Evolutionary conservation across 2,113 vertebrate species (phyloP).

Genomic region (Camelus bactrianus): DNA sequence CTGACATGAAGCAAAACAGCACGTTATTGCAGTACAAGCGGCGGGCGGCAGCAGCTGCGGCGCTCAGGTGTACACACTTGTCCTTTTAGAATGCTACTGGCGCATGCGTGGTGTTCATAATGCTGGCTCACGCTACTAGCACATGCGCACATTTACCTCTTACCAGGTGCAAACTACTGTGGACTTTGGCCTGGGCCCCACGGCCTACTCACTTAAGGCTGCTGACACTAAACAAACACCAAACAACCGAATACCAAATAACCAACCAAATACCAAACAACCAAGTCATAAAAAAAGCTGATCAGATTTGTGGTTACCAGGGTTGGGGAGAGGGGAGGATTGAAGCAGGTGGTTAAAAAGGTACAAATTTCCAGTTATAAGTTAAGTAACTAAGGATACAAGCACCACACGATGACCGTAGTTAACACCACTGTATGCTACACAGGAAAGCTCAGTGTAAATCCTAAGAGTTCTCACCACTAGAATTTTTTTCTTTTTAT

Average conservation of each 20-base stretch:
- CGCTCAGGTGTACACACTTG: too few species aligned
- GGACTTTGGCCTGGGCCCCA: too few species aligned
- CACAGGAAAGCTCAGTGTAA: not conserved
- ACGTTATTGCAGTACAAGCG: too few species aligned
- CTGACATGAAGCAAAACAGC: too few species aligned
- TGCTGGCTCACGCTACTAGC: too few species aligned
- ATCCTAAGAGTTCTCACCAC: not conserved
- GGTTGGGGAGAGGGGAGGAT: accelerated
- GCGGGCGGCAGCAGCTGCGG: too few species aligned
- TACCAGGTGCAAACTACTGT: too few species aligned
- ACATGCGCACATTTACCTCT: too few species aligned
- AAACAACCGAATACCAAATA: not conserved
- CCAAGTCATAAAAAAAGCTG: not conserved
- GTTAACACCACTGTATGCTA: not conserved
- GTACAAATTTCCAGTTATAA: not conserved
- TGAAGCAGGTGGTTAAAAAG: not conserved
- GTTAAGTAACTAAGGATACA: not conserved
- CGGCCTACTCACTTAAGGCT: too few species aligned
- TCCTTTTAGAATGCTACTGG: too few species aligned
- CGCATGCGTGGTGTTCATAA: too few species aligned
- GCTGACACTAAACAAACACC: too few species aligned
- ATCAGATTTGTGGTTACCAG: not conserved
- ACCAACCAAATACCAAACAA: not conserved
- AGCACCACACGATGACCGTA: not conserved
- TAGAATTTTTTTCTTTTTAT: not conserved